Percentiles rank a stretch among this genome's conserved stretches.
Evolutionary conservation across 2,113 vertebrate species (phyloP).

Genomic region (Ardeotis arabs): DNA sequence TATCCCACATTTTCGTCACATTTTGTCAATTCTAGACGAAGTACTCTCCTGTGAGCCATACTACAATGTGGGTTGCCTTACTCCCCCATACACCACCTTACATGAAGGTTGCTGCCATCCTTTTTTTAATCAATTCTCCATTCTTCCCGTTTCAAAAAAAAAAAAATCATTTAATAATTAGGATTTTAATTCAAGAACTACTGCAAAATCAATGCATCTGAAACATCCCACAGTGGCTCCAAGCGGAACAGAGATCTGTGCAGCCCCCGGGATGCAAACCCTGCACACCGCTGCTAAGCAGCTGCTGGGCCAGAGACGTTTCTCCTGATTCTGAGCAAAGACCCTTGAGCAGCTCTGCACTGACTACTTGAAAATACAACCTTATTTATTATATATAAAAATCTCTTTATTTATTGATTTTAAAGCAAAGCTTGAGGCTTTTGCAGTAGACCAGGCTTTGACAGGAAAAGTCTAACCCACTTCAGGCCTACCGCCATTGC

Average conservation of each 20-base stretch:
- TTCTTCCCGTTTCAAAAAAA: background rate
- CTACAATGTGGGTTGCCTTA: background rate
- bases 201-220: background rate
- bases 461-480: background rate
- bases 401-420: background rate
- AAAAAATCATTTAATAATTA: background rate
- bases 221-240: background rate
- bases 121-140: background rate
- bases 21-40: slow-evolving; percentile 18
- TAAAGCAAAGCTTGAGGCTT: background rate
- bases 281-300: background rate
- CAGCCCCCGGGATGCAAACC: background rate
- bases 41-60: background rate
- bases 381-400: background rate
- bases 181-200: background rate
- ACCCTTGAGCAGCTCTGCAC: background rate
- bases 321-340: background rate
- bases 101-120: background rate
- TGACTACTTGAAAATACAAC: background rate
- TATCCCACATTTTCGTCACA: background rate
- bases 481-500: background rate
- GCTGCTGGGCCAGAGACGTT: background rate
- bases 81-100: background rate
- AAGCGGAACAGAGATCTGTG: background rate
- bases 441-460: background rate